phyloP scores from a whole-genome alignment of 1,140 invertebrate species.

The Macrosteles quadrilineatus region DNA sequence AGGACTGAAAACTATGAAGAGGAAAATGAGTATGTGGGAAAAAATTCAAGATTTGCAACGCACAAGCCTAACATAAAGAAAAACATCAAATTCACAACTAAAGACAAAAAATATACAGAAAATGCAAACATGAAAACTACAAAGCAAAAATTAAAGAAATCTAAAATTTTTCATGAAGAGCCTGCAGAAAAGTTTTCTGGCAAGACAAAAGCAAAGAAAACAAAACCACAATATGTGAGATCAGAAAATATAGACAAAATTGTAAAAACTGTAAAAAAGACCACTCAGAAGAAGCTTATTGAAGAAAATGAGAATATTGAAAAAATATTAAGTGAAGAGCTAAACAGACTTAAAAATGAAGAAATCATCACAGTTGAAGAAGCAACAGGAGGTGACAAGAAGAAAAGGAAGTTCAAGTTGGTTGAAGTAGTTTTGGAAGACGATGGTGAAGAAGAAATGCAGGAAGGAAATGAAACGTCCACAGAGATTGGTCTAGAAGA shows the following conservation, averaged over 20 bases:
- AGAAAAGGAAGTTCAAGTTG: background rate
- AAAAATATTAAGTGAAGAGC: too few species aligned
- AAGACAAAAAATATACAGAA: background rate
- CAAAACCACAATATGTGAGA: background rate
- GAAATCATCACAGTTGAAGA: background rate
- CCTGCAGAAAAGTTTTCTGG: background rate
- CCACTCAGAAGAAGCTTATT: background rate
- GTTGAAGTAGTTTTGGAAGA: background rate
- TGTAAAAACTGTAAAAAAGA: background rate
- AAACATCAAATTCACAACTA: background rate
- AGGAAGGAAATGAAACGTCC: background rate
- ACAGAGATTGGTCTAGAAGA: background rate
- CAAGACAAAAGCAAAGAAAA: background rate
- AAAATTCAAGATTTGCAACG: background rate
- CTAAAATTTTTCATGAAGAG: background rate
- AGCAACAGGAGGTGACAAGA: background rate
- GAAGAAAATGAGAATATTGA: background rate
- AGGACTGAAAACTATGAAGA: background rate
- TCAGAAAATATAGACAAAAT: background rate
- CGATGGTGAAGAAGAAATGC: background rate
- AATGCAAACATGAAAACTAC: background rate
- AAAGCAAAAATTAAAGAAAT: background rate
- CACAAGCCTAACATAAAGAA: background rate
- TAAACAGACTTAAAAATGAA: background rate
- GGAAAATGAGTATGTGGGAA: background rate